Conservation (phyloP, 2,888 invertebrate species). For the Asteroscopus sphinx region DNA sequence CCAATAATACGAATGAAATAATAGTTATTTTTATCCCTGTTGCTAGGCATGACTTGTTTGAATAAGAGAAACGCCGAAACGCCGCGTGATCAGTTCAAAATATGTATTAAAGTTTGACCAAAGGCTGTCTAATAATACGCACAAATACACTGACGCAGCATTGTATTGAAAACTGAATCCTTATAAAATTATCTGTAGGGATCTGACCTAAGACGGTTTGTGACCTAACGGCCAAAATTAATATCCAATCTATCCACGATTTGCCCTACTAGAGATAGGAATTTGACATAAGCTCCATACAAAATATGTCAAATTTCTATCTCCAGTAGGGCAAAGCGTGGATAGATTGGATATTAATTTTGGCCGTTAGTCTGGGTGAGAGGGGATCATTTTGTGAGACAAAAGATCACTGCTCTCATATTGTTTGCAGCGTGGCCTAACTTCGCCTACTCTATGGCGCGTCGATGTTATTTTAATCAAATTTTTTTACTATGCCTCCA, state of each 20-base stretch:
- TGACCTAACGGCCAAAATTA: too few species aligned
- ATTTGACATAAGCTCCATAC: too few species aligned
- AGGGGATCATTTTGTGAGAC: slow-evolving; percentile 6
- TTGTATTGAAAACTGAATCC: background rate
- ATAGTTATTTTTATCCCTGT: too few species aligned
- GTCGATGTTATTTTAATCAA: slow-evolving; percentile 16
- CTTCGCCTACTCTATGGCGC: background rate
- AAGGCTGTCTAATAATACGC: slow-evolving; percentile 11
- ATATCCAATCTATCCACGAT: too few species aligned
- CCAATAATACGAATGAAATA: background rate
- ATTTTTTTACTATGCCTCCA: slow-evolving; percentile 12
- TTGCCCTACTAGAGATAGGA: too few species aligned
- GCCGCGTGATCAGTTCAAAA: slow-evolving; percentile 25
- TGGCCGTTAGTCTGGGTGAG: slow-evolving; percentile 1
- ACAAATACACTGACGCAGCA: slow-evolving; percentile 28
- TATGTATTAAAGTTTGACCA: background rate
- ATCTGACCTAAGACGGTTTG: slow-evolving; percentile 11
- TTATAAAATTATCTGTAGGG: background rate
- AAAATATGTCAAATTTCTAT: too few species aligned
- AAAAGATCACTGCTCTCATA: slow-evolving; percentile 9
- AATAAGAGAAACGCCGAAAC: slow-evolving; percentile 31
- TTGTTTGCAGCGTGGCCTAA: background rate
- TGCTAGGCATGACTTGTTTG: background rate
- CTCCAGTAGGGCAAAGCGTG: too few species aligned
- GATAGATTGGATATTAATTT: too few species aligned